These are phyloP conservation scores for Leptobrachium leishanense DNA, from an alignment of 2,113 vertebrate genomes.

Conservation along the genomic window DNA sequence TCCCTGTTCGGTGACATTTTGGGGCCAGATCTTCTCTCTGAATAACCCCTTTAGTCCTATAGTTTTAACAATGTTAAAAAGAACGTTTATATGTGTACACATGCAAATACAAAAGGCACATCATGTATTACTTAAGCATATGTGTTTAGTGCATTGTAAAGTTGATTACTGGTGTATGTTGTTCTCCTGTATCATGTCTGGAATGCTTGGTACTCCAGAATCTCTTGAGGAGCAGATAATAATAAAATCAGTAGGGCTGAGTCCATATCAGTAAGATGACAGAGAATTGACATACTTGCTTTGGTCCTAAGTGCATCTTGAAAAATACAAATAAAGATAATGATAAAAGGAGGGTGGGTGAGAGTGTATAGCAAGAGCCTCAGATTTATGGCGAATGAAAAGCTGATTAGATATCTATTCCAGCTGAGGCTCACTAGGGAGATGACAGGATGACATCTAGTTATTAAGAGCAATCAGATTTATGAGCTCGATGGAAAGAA, in stretches of 20 bases:
- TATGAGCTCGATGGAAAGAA: constrained; percentile 37
- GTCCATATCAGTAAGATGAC: constrained; percentile 37
- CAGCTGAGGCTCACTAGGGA: constrained; percentile 39
- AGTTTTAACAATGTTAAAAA: too few species aligned
- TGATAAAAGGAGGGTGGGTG: constrained; percentile 43
- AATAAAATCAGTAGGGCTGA: constrained; percentile 24
- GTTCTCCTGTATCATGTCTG: constrained; percentile 6
- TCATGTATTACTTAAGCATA: too few species aligned
- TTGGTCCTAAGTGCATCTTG: constrained; percentile 48
- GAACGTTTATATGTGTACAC: too few species aligned
- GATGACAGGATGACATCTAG: constrained; percentile 45
- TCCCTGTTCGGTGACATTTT: too few species aligned
- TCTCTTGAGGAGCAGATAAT: constrained; percentile 11
- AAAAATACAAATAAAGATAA: constrained; percentile 49
- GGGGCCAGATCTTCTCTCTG: too few species aligned
- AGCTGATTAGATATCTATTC: constrained; percentile 47
- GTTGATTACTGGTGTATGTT: too few species aligned
- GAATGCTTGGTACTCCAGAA: neutral
- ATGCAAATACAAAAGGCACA: too few species aligned
- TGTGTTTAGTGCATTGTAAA: too few species aligned
- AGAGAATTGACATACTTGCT: constrained; percentile 45
- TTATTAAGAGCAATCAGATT: constrained; percentile 45
- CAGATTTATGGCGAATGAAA: constrained; percentile 48
- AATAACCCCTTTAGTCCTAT: too few species aligned
- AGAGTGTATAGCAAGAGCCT: constrained; percentile 39